These are phyloP conservation scores for Barnardius zonarius DNA, from an alignment of 2,113 vertebrate species.

Conservation along the genomic window DNA sequence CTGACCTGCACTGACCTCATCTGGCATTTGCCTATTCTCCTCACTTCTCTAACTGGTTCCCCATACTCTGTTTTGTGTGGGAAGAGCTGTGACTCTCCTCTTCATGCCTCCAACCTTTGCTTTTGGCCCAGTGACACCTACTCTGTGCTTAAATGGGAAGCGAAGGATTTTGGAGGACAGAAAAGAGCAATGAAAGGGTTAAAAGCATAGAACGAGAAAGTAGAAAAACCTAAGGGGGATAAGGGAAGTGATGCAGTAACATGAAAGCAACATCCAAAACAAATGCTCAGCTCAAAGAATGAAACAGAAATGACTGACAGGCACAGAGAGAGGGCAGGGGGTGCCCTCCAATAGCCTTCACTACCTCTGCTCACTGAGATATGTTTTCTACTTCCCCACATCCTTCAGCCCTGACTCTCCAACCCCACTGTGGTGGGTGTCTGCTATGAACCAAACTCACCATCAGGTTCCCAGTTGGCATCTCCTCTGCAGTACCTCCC, in stretches of 20 bases:
- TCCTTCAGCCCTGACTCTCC: background rate
- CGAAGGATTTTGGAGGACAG: background rate
- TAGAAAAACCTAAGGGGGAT: background rate
- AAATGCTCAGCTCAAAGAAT: background rate
- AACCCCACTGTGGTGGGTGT: too few relatives aligned
- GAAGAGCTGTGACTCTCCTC: background rate
- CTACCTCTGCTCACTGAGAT: accelerated
- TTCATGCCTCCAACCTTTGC: background rate
- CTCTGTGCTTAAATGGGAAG: background rate
- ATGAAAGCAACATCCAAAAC: background rate
- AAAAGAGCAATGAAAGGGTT: background rate
- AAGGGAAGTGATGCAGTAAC: background rate
- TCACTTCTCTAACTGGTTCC: background rate
- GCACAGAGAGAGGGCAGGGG: background rate
- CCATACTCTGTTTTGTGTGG: accelerated
- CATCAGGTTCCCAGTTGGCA: slow-evolving; percentile 81
- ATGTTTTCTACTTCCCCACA: background rate
- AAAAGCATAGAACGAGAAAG: background rate
- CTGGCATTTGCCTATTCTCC: background rate
- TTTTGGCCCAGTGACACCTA: background rate
- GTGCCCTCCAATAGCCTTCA: background rate
- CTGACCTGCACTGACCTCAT: background rate
- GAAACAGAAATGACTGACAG: background rate
- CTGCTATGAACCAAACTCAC: slow-evolving; percentile 49
- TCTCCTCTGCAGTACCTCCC: slow-evolving; percentile 81